These are phyloP conservation scores for Bombus vancouverensis DNA, from an alignment of 1,140 invertebrate species.

Conservation along the genomic window DNA sequence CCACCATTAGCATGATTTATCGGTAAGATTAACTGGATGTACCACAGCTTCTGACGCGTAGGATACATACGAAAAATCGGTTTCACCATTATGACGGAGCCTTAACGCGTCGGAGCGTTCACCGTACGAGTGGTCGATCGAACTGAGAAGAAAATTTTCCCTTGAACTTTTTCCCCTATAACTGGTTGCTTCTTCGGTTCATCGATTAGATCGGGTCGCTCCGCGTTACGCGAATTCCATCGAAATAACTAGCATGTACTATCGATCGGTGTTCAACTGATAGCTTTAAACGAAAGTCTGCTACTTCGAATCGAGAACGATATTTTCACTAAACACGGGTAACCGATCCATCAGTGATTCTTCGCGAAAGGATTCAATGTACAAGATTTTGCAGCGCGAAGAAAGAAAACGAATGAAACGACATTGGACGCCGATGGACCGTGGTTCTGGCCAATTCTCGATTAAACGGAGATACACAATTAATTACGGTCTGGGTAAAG, in stretches of 20 bases:
- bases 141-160: background rate
- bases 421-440: no score
- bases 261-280: background rate
- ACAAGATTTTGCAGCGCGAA: background rate
- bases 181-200: background rate
- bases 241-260: conserved; percentile 3
- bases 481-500: conserved; percentile 8
- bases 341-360: background rate
- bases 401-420: background rate
- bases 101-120: background rate
- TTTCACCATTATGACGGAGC: background rate
- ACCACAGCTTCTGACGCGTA: conserved; percentile 10
- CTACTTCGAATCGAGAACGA: background rate
- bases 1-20: conserved; percentile 45
- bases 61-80: conserved; percentile 31
- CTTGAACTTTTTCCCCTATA: background rate
- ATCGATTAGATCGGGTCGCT: background rate
- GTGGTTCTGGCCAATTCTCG: background rate
- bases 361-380: background rate
- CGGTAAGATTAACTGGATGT: conserved; percentile 30
- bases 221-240: background rate
- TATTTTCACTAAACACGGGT: background rate
- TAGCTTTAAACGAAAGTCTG: background rate
- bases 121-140: background rate
- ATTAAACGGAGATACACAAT: conserved; percentile 20